A percentile compares a stretch with the other conserved stretches of the same genome.
phyloP scores from a whole-genome alignment of 1,140 invertebrate genomes.

The Bombus consobrinus region DNA sequence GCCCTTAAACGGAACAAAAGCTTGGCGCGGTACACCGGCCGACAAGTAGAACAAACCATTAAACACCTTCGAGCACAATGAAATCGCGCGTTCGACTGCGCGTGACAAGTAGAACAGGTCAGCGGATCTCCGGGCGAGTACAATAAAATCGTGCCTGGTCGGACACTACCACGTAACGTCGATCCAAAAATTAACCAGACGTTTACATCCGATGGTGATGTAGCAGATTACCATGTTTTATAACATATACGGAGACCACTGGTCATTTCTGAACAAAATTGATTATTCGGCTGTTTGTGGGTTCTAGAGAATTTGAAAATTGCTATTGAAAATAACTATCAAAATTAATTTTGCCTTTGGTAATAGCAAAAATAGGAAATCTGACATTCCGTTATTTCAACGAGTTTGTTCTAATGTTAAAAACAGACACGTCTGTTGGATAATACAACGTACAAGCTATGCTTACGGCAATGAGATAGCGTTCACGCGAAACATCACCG shows the following conservation, averaged over 20 bases:
- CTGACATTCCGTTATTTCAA: too few species aligned
- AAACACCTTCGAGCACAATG: slow-evolving; percentile 32
- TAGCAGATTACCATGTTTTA: neutral
- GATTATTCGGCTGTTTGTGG: too few species aligned
- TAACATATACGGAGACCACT: too few species aligned
- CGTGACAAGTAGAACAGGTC: slow-evolving; percentile 47
- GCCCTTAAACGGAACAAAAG: slow-evolving; percentile 23
- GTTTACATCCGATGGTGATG: neutral
- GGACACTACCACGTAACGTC: neutral
- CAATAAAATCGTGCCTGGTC: slow-evolving; percentile 13
- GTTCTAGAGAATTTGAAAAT: too few species aligned
- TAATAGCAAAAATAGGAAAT: too few species aligned
- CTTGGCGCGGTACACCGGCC: neutral
- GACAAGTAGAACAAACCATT: slow-evolving; percentile 31
- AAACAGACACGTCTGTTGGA: too few species aligned
- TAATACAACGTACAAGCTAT: too few species aligned
- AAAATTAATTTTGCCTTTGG: too few species aligned
- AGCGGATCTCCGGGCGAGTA: neutral
- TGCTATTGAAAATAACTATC: too few species aligned
- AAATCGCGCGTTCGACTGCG: slow-evolving; percentile 3
- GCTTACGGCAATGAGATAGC: too few species aligned
- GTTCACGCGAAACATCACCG: too few species aligned
- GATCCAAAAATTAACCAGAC: neutral
- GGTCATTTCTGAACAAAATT: neutral
- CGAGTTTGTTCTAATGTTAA: too few species aligned